A percentile compares a stretch with the other conserved stretches of the same genome.
Evolutionary conservation across 1,140 invertebrate species (phyloP).

Genomic region (Drosophila truncata): DNA sequence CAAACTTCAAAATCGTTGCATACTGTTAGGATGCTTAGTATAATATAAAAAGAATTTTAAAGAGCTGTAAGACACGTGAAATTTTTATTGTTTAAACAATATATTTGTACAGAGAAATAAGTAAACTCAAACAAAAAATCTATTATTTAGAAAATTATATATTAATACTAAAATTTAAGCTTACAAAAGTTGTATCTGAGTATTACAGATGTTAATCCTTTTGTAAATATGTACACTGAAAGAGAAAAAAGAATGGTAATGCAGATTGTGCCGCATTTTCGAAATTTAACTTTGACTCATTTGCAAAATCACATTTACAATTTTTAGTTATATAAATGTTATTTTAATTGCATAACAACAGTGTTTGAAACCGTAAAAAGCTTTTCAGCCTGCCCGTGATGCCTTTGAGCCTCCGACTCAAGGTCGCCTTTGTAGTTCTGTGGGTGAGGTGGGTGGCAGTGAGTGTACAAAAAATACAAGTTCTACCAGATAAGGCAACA

Average conservation of each 20-base stretch:
- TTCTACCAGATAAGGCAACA: conserved; percentile 57
- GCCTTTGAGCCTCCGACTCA: conserved; percentile 7
- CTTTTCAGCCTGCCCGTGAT: conserved; percentile 6
- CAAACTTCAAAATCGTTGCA: too few species aligned
- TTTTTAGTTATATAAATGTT: neutral
- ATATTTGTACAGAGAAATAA: too few species aligned
- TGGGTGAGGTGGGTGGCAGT: conserved; percentile 19
- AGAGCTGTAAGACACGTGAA: too few species aligned
- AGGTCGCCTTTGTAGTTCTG: conserved; percentile 17
- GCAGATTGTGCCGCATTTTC: neutral
- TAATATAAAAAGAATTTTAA: too few species aligned
- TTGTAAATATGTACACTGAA: neutral
- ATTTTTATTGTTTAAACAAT: too few species aligned
- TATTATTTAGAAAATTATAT: too few species aligned
- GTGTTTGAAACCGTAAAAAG: conserved; percentile 1
- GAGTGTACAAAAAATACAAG: conserved; percentile 49
- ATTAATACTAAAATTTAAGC: too few species aligned
- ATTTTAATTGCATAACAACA: neutral
- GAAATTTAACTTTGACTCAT: neutral
- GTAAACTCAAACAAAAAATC: too few species aligned
- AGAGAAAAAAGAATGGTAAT: neutral
- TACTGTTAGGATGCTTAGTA: too few species aligned
- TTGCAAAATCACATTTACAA: neutral
- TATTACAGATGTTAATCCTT: neutral
- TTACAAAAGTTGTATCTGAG: neutral